Conservation (phyloP, 2,113 vertebrate genomes). For the Gracilinanus agilis region DNA sequence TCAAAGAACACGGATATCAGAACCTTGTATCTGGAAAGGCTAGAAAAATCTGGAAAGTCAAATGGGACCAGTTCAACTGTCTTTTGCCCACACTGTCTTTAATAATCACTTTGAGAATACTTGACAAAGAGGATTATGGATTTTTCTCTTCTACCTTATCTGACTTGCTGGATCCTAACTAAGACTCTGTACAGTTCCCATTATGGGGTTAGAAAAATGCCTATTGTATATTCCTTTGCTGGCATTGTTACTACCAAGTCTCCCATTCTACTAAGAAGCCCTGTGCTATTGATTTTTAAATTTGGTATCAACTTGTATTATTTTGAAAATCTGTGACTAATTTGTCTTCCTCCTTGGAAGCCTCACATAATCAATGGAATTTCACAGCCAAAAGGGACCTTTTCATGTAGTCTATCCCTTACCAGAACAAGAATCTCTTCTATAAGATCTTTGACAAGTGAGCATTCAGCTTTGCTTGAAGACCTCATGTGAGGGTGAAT, state of each 20-base stretch:
- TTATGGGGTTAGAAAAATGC: slow-evolving; percentile 28
- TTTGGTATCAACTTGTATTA: slow-evolving; percentile 64
- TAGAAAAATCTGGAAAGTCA: neutral
- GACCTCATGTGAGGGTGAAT: neutral
- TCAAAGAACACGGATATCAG: neutral
- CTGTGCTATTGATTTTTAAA: slow-evolving; percentile 56
- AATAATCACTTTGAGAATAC: neutral
- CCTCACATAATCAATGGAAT: neutral
- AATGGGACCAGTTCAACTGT: neutral
- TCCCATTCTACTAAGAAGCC: slow-evolving; percentile 62
- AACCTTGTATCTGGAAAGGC: too few species aligned
- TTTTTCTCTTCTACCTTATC: slow-evolving; percentile 9
- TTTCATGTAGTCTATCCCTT: neutral
- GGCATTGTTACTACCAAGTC: slow-evolving; percentile 41
- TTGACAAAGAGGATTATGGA: neutral
- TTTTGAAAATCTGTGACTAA: slow-evolving; percentile 45
- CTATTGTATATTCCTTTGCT: neutral
- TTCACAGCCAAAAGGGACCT: neutral
- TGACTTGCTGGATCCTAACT: slow-evolving; percentile 33
- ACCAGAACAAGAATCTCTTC: neutral
- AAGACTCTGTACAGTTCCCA: slow-evolving; percentile 17
- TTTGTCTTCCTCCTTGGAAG: neutral
- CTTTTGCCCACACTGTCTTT: neutral
- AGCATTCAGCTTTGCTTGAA: neutral
- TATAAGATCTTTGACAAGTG: neutral